These are phyloP conservation scores for Monodelphis domestica DNA, from an alignment of 2,797 vertebrate species.

Conservation along the genomic window DNA sequence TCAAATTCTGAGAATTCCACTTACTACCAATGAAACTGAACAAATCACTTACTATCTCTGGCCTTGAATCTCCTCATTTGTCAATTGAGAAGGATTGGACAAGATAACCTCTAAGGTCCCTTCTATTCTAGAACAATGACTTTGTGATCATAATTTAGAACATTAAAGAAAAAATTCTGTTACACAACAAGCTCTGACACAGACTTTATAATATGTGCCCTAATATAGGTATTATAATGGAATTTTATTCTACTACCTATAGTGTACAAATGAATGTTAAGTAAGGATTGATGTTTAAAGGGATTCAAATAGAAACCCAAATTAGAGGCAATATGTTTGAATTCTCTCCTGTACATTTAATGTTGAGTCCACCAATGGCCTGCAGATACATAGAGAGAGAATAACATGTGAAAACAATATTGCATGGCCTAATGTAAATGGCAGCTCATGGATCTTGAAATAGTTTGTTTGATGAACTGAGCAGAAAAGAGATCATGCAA, in stretches of 20 bases:
- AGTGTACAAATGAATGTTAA: neutral
- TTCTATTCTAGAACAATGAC: neutral
- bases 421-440: constrained; percentile 5
- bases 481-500: constrained; percentile 23
- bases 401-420: constrained; percentile 10
- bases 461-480: constrained; percentile 4
- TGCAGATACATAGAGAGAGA: constrained; percentile 14
- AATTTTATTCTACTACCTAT: neutral
- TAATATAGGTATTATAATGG: neutral
- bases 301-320: constrained; percentile 32
- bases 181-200: neutral
- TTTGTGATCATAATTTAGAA: neutral
- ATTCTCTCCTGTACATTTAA: constrained; percentile 13
- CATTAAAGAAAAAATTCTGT: neutral
- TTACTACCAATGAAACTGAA: neutral
- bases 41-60: neutral
- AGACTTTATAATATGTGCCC: neutral
- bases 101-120: neutral
- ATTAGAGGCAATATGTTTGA: neutral
- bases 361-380: neutral
- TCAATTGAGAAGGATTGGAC: neutral
- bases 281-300: neutral
- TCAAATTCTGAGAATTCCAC: neutral
- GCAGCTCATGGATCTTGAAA: constrained; percentile 16
- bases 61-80: neutral